These are phyloP conservation scores for Acipenser oxyrinchus DNA, from an alignment of 2,797 vertebrate genomes.

Conservation along the genomic window DNA sequence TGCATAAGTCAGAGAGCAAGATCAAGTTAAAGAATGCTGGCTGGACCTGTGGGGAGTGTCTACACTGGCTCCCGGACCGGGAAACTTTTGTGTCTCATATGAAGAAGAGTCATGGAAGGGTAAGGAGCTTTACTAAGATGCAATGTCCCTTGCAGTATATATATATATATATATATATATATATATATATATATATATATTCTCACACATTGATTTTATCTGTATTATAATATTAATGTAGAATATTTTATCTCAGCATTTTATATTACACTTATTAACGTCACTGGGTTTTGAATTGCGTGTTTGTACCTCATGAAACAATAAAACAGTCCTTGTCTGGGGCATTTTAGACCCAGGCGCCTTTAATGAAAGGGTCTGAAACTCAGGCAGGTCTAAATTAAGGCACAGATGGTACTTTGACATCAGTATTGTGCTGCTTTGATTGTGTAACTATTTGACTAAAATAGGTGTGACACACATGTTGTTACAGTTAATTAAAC, in stretches of 20 bases:
- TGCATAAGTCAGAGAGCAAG: slow-evolving; percentile 47
- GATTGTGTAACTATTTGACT: background rate
- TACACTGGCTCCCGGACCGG: slow-evolving; percentile 76
- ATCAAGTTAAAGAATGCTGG: slow-evolving; percentile 58
- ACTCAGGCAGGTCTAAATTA: background rate
- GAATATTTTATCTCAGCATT: no score
- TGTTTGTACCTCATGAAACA: background rate
- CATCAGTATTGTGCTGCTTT: background rate
- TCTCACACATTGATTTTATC: no score
- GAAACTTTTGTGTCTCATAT: slow-evolving; percentile 82
- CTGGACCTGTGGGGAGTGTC: slow-evolving; percentile 86
- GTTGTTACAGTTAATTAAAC: background rate
- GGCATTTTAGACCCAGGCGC: background rate
- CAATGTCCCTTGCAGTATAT: no score
- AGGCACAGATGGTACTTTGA: background rate
- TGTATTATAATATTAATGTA: no score
- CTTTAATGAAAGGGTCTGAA: background rate
- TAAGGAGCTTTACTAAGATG: slow-evolving; percentile 34
- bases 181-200: no score
- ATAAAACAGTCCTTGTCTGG: background rate
- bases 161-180: no score
- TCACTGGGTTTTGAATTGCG: no score
- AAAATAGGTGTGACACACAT: background rate
- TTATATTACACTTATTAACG: no score
- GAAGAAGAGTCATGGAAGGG: slow-evolving; percentile 82